phyloP scores from a whole-genome alignment of 1,140 invertebrate genomes.

The Tetragnatha versicolor region DNA sequence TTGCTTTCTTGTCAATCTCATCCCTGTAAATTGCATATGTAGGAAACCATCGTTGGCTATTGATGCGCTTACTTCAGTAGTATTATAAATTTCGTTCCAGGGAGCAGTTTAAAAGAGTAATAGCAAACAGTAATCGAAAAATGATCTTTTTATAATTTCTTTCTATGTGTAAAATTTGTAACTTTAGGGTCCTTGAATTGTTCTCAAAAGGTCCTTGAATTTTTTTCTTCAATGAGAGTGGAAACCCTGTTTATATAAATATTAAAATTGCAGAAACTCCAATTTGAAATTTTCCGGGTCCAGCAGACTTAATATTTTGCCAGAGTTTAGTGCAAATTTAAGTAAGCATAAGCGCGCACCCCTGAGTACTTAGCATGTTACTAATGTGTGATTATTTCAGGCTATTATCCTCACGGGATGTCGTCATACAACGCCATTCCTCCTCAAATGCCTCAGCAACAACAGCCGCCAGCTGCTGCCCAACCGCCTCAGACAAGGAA shows the following conservation, averaged over 20 bases:
- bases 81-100: no score
- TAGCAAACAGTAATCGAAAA: no score
- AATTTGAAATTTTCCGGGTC: neutral
- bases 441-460: neutral
- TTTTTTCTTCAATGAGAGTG: no score
- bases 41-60: no score
- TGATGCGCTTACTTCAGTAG: no score
- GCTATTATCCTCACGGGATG: slow-evolving; percentile 8
- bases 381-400: neutral
- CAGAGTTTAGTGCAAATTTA: neutral
- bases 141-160: no score
- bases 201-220: no score
- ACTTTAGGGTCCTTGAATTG: no score
- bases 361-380: neutral
- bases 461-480: neutral
- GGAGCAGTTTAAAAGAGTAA: no score
- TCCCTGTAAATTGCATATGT: no score
- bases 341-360: neutral
- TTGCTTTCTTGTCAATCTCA: no score
- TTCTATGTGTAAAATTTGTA: no score
- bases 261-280: neutral
- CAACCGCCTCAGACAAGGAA: neutral
- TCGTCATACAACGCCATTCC: neutral
- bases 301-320: neutral
- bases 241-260: neutral